Base-by-base conservation (phyloP, 92 coral and sea anemone genomes). In the Parazoanthus darwini region DNA sequence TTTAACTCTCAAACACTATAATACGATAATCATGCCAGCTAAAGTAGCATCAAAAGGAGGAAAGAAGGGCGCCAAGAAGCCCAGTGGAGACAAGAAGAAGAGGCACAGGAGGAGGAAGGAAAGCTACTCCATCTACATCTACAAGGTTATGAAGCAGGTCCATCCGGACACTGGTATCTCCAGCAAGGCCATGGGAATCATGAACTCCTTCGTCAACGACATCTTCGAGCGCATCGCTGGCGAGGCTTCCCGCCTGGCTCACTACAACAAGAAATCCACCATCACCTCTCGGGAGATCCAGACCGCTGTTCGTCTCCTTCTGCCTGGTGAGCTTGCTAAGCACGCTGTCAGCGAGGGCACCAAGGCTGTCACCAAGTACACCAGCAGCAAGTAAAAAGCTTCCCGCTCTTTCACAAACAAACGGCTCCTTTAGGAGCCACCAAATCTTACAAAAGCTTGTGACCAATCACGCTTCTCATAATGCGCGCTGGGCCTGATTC, bases 371-470 rank as follows among this genome's bases (percentile, higher is more conserved):
- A 94, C 96, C 81, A 94, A 94, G 90, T 94, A 94, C 92, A 94
- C 96, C 74, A 94, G 96, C 96, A 94, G 96, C 93, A 94, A 92
- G 90, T 94, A 88, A 88, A 86, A 74, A 74, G 89, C 42, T 86
- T 75, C 89, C 74, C 89, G 82, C 89, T 71, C 20, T 63, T 63
- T 20, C 70, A 90, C 90, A 92, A 92, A 92, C 95, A 92, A 92
- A 92, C 95, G 94, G 95, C 94, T 93, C 95, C 94, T 92, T 93
- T 93, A 92, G 94, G 95, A 93, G 94, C 95, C 95, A 93, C 95
- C 95, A 91, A 88, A 85, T 87, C 93, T 86, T 66, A 23, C 76
- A 82, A 65, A 82, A 82, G 86, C 11, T 20, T 65, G 66, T 82
- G 54, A 66, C 74, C 86, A 54, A 54, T 54, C 51, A 7, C 11